These are phyloP conservation scores for Prietella phreatophila DNA, from an alignment of 2,113 vertebrate genomes.

Conservation along the genomic window DNA sequence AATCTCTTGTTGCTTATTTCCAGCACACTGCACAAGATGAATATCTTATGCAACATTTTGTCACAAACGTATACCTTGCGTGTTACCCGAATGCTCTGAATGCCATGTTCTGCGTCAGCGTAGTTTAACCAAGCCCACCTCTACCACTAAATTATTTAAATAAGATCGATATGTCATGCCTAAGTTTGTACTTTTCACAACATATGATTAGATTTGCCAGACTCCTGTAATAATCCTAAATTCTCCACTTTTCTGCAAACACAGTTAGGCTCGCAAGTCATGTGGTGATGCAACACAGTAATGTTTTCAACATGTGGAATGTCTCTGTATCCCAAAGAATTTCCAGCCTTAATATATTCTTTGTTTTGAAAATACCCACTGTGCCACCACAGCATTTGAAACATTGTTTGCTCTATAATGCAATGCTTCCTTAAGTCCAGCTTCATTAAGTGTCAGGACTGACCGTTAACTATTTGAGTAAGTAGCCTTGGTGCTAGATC, in stretches of 20 bases:
- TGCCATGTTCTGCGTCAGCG: not conserved
- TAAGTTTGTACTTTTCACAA: not conserved
- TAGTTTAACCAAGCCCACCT: not conserved
- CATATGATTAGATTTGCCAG: not conserved
- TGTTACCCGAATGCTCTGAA: not conserved
- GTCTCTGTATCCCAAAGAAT: not conserved
- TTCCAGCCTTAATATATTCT: not conserved
- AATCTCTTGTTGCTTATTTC: too few species aligned
- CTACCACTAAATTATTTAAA: not conserved
- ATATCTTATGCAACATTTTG: too few species aligned
- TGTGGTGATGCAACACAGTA: not conserved
- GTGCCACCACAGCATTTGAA: not conserved
- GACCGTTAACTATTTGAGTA: not conserved
- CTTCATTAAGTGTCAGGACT: not conserved
- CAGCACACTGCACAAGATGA: too few species aligned
- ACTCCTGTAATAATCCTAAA: not conserved
- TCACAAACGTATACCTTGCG: too few species aligned
- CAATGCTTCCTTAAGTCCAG: too few species aligned
- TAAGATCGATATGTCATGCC: not conserved
- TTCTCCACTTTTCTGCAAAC: not conserved
- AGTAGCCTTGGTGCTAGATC: too few species aligned
- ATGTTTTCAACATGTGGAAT: not conserved
- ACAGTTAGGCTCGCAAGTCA: not conserved
- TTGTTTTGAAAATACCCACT: not conserved
- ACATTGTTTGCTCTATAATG: too few species aligned